Conservation (phyloP, 2,797 vertebrate genomes). For the Sebastes wilsoni region DNA sequence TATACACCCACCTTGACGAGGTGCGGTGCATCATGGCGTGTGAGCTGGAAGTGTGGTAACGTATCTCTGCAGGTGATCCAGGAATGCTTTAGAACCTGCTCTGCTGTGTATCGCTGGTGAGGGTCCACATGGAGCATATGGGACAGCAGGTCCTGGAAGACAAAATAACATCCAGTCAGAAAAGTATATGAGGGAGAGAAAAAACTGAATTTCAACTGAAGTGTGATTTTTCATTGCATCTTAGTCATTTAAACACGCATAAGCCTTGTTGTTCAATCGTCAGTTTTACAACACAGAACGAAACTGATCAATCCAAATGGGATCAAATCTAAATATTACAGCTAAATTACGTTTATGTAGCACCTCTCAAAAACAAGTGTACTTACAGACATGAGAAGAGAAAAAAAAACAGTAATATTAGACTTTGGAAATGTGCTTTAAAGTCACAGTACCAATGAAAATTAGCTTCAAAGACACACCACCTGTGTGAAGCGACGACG, state of each 20-base stretch:
- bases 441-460: background rate
- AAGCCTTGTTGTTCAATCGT: background rate
- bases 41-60: constrained; percentile 92
- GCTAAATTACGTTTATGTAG: background rate
- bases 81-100: constrained; percentile 95
- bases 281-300: background rate
- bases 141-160: constrained; percentile 91
- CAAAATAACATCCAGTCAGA: background rate
- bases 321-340: background rate
- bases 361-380: background rate
- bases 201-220: background rate
- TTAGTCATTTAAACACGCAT: background rate
- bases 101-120: constrained; percentile 94
- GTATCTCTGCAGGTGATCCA: constrained; percentile 95
- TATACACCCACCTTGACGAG: constrained; percentile 87
- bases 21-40: constrained; percentile 91
- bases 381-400: background rate
- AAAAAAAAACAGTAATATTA: too few relatives aligned
- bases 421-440: background rate
- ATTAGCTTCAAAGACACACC: background rate
- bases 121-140: constrained; percentile 98
- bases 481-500: background rate
- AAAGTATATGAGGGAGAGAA: background rate
- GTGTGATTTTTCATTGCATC: background rate
- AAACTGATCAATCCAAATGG: background rate